Conservation (phyloP, 53 echinoderm and acorn worm species). For the Stichopus horrens region DNA sequence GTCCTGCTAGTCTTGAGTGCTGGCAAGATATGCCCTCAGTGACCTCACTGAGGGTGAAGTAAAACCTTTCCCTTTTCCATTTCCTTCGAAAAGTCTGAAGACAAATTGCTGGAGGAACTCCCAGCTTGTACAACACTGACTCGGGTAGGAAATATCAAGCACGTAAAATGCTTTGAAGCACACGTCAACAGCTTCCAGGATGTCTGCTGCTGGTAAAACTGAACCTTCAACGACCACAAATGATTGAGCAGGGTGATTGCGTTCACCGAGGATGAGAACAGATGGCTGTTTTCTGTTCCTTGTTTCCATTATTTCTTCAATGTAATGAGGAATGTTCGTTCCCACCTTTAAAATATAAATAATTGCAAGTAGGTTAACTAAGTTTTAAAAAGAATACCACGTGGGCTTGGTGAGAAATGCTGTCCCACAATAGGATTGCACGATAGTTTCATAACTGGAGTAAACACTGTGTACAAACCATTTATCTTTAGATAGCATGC, state of each 20-base stretch:
- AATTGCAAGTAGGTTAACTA: neutral
- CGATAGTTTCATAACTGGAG: too few species aligned
- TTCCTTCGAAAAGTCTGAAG: neutral
- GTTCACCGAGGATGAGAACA: neutral
- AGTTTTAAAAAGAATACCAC: neutral
- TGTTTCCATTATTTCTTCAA: neutral
- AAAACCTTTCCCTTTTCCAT: neutral
- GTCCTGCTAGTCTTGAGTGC: slow-evolving; percentile 4
- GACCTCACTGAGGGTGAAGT: neutral
- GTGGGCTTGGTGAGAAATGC: neutral
- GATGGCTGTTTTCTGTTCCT: slow-evolving; percentile 4
- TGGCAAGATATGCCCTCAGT: neutral
- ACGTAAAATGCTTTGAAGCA: slow-evolving; percentile 30
- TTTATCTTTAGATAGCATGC: too few species aligned
- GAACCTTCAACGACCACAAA: neutral
- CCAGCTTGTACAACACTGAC: slow-evolving; percentile 23
- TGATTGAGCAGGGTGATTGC: neutral
- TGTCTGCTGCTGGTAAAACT: neutral
- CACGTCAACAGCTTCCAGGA: neutral
- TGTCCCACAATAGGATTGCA: neutral
- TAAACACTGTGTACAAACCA: too few species aligned
- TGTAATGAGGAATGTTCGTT: neutral
- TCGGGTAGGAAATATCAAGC: slow-evolving; percentile 2
- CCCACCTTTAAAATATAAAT: neutral
- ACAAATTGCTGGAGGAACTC: neutral